phyloP scores from a whole-genome alignment of 2,888 invertebrate species.

The Drosophila picticornis region DNA sequence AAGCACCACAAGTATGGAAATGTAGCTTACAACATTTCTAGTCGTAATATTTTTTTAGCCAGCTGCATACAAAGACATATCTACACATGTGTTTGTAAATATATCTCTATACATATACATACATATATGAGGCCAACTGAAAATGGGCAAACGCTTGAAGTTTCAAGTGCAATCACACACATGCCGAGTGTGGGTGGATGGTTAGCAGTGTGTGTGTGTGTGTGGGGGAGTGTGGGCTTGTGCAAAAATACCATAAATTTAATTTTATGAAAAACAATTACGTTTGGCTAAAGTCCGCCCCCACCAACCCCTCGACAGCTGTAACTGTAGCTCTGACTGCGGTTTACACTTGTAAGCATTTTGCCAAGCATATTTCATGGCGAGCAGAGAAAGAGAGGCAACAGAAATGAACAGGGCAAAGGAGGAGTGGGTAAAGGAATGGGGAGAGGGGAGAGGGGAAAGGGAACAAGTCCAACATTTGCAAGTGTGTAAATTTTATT shows the following conservation, averaged over 20 bases:
- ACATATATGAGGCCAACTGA: slow-evolving; percentile 23
- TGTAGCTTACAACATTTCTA: slow-evolving; percentile 55
- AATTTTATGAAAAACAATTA: slow-evolving; percentile 81
- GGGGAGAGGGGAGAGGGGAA: not conserved
- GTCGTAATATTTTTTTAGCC: slow-evolving; percentile 35
- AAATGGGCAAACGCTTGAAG: slow-evolving; percentile 64
- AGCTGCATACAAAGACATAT: slow-evolving; percentile 42
- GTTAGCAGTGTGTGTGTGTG: not conserved
- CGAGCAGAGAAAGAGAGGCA: not conserved
- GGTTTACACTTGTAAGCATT: slow-evolving; percentile 81
- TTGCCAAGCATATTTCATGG: slow-evolving; percentile 73
- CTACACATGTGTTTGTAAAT: slow-evolving; percentile 10
- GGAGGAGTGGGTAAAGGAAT: not conserved
- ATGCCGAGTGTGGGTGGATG: not conserved
- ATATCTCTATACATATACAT: not conserved
- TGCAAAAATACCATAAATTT: slow-evolving; percentile 78
- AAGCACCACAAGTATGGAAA: slow-evolving; percentile 49
- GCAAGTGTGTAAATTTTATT: slow-evolving; percentile 77
- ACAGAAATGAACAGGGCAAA: not conserved
- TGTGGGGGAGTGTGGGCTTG: slow-evolving; percentile 4
- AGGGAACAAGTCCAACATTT: slow-evolving; percentile 58
- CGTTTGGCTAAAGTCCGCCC: slow-evolving; percentile 57
- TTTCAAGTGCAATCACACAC: slow-evolving; percentile 68
- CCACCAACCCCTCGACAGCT: slow-evolving; percentile 51
- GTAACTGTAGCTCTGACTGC: slow-evolving; percentile 71